Evolutionary conservation across 2,888 invertebrate species (phyloP), one percentile per base, ranked within the genome.

Genomic region (Drosophila recens): DNA sequence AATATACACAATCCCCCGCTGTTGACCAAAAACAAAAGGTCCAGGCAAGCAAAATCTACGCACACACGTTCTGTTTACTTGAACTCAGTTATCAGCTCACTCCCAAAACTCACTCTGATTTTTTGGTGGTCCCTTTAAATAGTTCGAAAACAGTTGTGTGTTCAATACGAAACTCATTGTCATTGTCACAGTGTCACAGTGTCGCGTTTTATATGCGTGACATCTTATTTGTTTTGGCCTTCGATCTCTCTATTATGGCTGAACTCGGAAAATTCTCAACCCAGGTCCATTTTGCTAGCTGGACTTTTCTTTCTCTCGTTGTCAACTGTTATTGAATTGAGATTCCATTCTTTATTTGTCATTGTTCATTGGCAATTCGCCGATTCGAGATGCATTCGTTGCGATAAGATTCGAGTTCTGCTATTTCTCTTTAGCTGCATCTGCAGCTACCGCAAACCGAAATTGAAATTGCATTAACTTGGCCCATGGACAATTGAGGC

Each of bases 171-270:
- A 53, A 52, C 59, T 49, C 54, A 65, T 59, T 46, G 43, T 15
- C 52, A 63, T 57, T 64, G 23, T 42, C 45, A 27, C 38, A 20
- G 30, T 40, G 23, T 40, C 10, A 11, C 11, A 34, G 17, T 80
- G 75, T 79, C 81, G 83, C 86, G 82, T 87, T 72, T 87, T 77
- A 67, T 75, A 81, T 89, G 84, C 84, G 87, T 84, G 84, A 84
- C 84, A 84, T 88, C 89, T 84, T 65, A 65, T 70, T 79, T 72
- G 61, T 57, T 79, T 68, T 77, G 68, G 61, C 48, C 27, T 38
- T 64, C 57, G 61, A 49, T 67, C 48, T 75, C 76, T 87, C 80
- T 87, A 85, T 87, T 83, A 85, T 77, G 49, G 17, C 4, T 76
- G 63, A 6, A 15, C 36, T 36, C 17, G 17, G 38, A 9, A 52